Evolutionary conservation across 2,797 vertebrate species (phyloP).

Genomic region (Cynodonichthys magdalenae): DNA sequence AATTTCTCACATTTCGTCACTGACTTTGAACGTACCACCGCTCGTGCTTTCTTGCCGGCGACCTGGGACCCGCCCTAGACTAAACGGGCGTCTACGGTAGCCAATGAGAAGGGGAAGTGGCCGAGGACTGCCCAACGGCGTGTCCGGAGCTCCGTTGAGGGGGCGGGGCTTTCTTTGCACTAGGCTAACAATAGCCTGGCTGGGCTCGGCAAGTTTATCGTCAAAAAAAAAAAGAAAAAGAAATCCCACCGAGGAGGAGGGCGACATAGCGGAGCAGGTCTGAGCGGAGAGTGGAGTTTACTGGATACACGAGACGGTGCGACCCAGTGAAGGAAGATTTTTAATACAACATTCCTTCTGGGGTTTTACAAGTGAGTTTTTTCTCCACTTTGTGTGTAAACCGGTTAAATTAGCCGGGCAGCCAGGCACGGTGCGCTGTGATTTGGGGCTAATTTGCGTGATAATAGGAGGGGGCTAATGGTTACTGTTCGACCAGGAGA

Average conservation of each 20-base stretch:
- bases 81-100: slow-evolving; percentile 17
- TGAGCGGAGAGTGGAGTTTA: slow-evolving; percentile 29
- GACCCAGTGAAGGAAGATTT: slow-evolving; percentile 38
- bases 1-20: neutral
- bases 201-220: slow-evolving; percentile 66
- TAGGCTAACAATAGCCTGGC: slow-evolving; percentile 76
- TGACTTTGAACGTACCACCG: slow-evolving; percentile 16
- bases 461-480: slow-evolving; percentile 46
- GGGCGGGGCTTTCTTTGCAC: slow-evolving; percentile 67
- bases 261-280: slow-evolving; percentile 38
- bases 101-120: slow-evolving; percentile 41
- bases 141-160: slow-evolving; percentile 10
- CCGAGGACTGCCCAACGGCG: slow-evolving; percentile 47
- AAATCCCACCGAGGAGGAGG: slow-evolving; percentile 35
- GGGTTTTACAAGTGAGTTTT: slow-evolving; percentile 41
- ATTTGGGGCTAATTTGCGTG: slow-evolving; percentile 28
- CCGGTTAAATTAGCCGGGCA: neutral
- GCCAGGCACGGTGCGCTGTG: slow-evolving; percentile 41
- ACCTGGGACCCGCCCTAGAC: slow-evolving; percentile 37
- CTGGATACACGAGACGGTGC: slow-evolving; percentile 48
- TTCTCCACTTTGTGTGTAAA: slow-evolving; percentile 6
- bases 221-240: slow-evolving; percentile 30
- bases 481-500: slow-evolving; percentile 27
- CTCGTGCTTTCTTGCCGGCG: slow-evolving; percentile 5
- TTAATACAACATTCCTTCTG: neutral